Conservation (phyloP, 2,888 invertebrate species). For the Malacosoma neustria region DNA sequence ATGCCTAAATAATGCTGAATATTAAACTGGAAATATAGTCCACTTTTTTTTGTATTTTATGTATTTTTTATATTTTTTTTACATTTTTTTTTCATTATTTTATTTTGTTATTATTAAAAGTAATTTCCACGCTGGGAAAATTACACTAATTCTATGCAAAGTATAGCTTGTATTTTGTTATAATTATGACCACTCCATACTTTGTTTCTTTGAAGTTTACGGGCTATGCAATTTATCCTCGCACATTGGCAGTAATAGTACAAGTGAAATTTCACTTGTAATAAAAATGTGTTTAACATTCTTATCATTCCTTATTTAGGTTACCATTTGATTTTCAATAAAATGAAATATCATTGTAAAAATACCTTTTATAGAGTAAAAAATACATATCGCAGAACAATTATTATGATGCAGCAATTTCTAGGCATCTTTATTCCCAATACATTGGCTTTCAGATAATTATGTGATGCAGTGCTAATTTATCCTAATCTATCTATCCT, state of each 20-base stretch:
- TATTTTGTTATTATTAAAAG: conserved; percentile 47
- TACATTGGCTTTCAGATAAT: too few relatives aligned
- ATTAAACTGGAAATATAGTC: conserved; percentile 73
- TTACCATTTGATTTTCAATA: too few relatives aligned
- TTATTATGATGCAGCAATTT: too few relatives aligned
- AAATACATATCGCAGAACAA: too few relatives aligned
- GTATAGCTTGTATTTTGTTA: conserved; percentile 87
- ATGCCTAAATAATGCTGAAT: conserved; percentile 73
- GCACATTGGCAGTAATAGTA: conserved; percentile 68
- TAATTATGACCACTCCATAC: conserved; percentile 72
- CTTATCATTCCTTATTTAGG: too few relatives aligned
- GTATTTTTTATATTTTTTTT: conserved; percentile 23
- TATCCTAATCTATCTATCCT: too few relatives aligned
- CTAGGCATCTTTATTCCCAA: too few relatives aligned
- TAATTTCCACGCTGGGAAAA: conserved; percentile 83
- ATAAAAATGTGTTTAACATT: too few relatives aligned
- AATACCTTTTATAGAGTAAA: too few relatives aligned
- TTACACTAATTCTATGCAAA: conserved; percentile 94
- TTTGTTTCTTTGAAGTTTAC: conserved; percentile 67
- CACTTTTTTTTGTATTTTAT: conserved; percentile 58
- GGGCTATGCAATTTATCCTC: conserved; percentile 72
- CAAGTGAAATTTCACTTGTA: conserved; percentile 50
- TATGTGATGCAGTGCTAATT: too few relatives aligned
- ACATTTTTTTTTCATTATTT: conserved; percentile 38
- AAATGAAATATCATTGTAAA: too few relatives aligned